Base-by-base conservation (phyloP, 2,113 vertebrate species). In the Phycodurus eques region DNA sequence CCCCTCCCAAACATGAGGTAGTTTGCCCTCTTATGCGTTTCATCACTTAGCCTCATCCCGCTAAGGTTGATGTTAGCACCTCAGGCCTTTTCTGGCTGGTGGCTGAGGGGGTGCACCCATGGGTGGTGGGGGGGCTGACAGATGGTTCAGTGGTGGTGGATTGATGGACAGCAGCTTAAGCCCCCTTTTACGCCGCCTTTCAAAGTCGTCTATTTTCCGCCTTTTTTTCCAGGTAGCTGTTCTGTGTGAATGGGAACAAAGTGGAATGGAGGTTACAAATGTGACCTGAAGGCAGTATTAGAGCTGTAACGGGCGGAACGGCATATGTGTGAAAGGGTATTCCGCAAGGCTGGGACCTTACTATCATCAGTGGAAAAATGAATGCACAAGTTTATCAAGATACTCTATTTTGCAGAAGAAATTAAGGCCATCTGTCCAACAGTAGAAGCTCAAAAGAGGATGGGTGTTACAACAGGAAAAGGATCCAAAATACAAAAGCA, bases 61-160 rank as follows among this genome's bases (percentile, higher is more conserved):
- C 82, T 85, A 78, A 88, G 85, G 80, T 85, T 88, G 85, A 82
- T 74, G 88, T 90, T 89, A 86, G 85, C 90, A 91, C 88, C 88
- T 85, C 75, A 81, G 74, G 76, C 83, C 87, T 82, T 76, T 80
- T 73, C 79, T 79, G 77, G 63, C 81, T 82, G 78, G 77, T 77
- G 76, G 66, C 80, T 78, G 78, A 73, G 80, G 88, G 83, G 83
- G 83, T 85, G 76, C 79, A 88, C 54, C 57, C 39, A 8, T 35
- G 31, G 31, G 31, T 17, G 59, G 27, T 80, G 77, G 81, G 80
- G 74, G 71, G 77, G 68, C 67, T 88, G 89, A 80, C 91, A 91
- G 88, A 90, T 90, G 90, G 88, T 88, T 86, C 77, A 83, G 77
- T 88, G 84, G 74, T 80, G 85, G 79, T 79, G 68, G 73, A 63